These are phyloP conservation scores for Plutella xylostella DNA, from an alignment of 2,888 invertebrate genomes.

Conservation along the genomic window DNA sequence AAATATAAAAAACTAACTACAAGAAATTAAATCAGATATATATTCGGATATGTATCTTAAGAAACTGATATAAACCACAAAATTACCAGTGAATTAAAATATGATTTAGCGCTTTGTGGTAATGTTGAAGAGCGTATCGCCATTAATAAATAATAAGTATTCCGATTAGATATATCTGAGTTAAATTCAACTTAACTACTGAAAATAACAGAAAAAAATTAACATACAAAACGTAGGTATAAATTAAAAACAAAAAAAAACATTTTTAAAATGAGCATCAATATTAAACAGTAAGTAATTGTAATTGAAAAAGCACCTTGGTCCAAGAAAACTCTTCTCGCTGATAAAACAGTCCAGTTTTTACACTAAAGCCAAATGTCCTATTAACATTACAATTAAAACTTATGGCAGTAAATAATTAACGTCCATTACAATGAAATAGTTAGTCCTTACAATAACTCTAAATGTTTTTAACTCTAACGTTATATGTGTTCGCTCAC, in stretches of 20 bases:
- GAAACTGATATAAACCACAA: no score
- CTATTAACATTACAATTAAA: slow-evolving; percentile 29
- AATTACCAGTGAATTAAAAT: no score
- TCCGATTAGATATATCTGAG: no score
- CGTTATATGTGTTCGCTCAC: slow-evolving; percentile 35
- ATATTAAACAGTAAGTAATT: background rate
- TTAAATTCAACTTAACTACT: no score
- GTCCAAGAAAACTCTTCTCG: slow-evolving; percentile 26
- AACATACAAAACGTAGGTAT: no score
- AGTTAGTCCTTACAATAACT: slow-evolving; percentile 50
- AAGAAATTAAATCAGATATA: no score
- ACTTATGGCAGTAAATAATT: slow-evolving; percentile 34
- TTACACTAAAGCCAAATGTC: slow-evolving; percentile 33
- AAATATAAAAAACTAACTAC: background rate
- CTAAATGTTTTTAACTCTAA: slow-evolving; percentile 34
- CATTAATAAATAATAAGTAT: no score
- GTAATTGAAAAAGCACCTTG: slow-evolving; percentile 36
- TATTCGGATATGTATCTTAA: no score
- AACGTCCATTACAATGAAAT: slow-evolving; percentile 29
- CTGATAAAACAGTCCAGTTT: slow-evolving; percentile 28
- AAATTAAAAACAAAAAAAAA: background rate
- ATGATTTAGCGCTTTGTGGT: no score
- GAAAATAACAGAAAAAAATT: no score
- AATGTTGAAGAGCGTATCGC: no score
- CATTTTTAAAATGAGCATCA: background rate